Conservation (phyloP, 2,113 vertebrate species). For the Tichodroma muraria region DNA sequence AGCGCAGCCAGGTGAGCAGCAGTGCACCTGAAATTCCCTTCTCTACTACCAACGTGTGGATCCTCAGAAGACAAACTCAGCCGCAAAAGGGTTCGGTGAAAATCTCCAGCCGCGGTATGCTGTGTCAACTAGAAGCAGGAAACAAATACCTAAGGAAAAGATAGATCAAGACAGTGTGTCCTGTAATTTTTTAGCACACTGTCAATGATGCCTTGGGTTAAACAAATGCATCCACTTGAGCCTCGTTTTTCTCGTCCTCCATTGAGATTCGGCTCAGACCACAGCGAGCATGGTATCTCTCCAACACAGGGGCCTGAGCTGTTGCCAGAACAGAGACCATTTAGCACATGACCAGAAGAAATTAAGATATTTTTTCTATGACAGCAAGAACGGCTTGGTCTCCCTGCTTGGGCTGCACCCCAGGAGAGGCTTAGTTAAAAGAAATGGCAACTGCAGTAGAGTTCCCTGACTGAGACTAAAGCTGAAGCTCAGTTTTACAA, state of each 20-base stretch:
- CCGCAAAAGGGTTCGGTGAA: neutral
- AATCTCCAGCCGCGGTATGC: neutral
- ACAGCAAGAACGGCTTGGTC: neutral
- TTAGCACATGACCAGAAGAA: neutral
- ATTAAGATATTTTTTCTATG: neutral
- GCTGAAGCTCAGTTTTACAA: neutral
- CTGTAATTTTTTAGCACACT: neutral
- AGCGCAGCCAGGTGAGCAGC: accelerated
- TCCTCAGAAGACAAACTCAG: neutral
- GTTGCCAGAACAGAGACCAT: neutral
- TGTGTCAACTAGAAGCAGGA: neutral
- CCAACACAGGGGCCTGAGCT: neutral
- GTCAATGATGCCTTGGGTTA: neutral
- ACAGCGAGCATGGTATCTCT: accelerated
- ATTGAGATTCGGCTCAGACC: neutral
- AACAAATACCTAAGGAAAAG: neutral
- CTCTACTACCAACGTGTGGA: accelerated
- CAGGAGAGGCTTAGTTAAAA: neutral
- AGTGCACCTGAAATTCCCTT: neutral
- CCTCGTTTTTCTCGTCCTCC: neutral
- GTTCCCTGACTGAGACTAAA: neutral
- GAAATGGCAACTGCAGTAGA: neutral
- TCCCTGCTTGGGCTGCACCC: neutral
- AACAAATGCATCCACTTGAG: neutral
- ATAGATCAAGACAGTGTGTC: neutral